A percentile compares a stretch with the other conserved stretches of the same genome.
Evolutionary conservation across 2,797 vertebrate genomes (phyloP).

Genomic region (Danio jaintianensis): DNA sequence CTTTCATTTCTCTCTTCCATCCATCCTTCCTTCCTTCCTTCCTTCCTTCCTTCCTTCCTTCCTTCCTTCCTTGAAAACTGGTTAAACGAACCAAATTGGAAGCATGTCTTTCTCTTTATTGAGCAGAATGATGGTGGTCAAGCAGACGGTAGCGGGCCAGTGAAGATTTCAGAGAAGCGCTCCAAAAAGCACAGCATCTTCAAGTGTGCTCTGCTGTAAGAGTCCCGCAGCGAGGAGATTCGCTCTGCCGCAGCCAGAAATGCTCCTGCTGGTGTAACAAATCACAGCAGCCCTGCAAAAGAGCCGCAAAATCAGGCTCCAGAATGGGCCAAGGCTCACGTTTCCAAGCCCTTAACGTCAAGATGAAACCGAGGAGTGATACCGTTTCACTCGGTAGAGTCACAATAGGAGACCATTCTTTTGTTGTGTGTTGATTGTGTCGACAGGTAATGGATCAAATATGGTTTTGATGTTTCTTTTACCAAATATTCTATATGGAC

Average conservation of each 20-base stretch:
- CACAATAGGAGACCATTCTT: slow-evolving; percentile 8
- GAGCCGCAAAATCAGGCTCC: slow-evolving; percentile 69
- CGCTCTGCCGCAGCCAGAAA: slow-evolving; percentile 78
- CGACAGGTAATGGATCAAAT: slow-evolving; percentile 24
- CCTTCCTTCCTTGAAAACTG: too few species aligned
- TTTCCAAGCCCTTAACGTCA: slow-evolving; percentile 36
- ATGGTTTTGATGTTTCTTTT: not conserved
- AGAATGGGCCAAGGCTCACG: slow-evolving; percentile 30
- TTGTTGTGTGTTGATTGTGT: slow-evolving; percentile 22
- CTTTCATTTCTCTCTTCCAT: too few species aligned
- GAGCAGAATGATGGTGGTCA: slow-evolving; percentile 88
- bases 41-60: too few species aligned
- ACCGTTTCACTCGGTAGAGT: slow-evolving; percentile 24
- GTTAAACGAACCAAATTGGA: not conserved
- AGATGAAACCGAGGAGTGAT: slow-evolving; percentile 26
- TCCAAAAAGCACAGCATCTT: slow-evolving; percentile 97
- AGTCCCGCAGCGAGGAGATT: not conserved
- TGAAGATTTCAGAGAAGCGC: slow-evolving; percentile 96
- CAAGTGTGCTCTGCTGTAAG: slow-evolving; percentile 91
- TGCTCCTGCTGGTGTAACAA: slow-evolving; percentile 76
- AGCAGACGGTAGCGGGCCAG: slow-evolving; percentile 86
- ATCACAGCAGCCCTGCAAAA: slow-evolving; percentile 78
- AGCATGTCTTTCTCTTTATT: slow-evolving; percentile 42
- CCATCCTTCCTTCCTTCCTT: too few species aligned
- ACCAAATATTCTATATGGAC: slow-evolving; percentile 4